phyloP scores from a whole-genome alignment of 92 coral and sea anemone genomes.

The Blastomussa wellsi region DNA sequence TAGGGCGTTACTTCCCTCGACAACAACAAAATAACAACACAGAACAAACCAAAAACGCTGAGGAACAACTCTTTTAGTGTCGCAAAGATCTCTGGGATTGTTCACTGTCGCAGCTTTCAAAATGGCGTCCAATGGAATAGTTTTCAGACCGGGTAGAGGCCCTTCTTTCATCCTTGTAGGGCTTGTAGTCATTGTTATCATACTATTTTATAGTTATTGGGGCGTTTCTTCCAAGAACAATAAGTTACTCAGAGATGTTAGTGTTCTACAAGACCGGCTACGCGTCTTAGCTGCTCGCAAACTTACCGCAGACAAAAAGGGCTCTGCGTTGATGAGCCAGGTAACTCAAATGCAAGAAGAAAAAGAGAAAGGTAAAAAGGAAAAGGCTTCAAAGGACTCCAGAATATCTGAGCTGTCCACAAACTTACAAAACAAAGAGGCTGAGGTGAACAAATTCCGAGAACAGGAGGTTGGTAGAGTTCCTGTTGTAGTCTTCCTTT shows the following conservation, averaged over 20 bases:
- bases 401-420: not conserved
- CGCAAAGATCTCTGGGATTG: constrained; percentile 35
- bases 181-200: constrained; percentile 62
- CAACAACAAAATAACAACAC: too few species aligned
- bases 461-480: constrained; percentile 25
- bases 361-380: constrained; percentile 26
- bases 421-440: not conserved
- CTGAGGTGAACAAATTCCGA: not conserved
- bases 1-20: too few species aligned
- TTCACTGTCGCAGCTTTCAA: not conserved
- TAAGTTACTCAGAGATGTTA: constrained; percentile 68
- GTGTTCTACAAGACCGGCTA: constrained; percentile 68
- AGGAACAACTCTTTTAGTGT: not conserved
- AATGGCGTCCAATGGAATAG: constrained; percentile 46
- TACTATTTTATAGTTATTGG: constrained; percentile 89
- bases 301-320: constrained; percentile 53
- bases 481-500: not conserved
- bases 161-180: constrained; percentile 77
- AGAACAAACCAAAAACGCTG: too few species aligned
- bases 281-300: constrained; percentile 64
- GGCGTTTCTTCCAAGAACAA: constrained; percentile 85
- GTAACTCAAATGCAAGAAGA: constrained; percentile 45
- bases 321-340: constrained; percentile 37
- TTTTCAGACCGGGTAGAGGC: constrained; percentile 38
- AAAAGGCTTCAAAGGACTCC: not conserved